Evolutionary conservation across 2,797 vertebrate species (phyloP).

Genomic region (Pristis pectinata): DNA sequence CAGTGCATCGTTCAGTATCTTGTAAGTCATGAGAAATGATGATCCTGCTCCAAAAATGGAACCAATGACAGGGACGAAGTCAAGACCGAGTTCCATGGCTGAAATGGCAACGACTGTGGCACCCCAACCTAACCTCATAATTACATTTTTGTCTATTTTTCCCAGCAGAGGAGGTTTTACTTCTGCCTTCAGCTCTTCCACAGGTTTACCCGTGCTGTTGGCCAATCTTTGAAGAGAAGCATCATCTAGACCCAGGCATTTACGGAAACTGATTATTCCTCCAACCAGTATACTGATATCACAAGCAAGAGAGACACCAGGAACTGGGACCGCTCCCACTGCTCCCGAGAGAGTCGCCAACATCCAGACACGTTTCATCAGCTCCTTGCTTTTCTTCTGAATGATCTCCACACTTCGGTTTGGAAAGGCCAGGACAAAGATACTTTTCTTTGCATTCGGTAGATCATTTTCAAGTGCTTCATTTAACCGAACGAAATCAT

Average conservation of each 20-base stretch:
- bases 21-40: slow-evolving; percentile 40
- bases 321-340: background rate
- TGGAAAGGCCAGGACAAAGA: background rate
- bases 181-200: background rate
- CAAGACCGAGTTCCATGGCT: fast-evolving
- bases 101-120: fast-evolving
- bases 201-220: background rate
- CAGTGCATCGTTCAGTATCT: slow-evolving; percentile 38
- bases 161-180: background rate
- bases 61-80: background rate
- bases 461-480: background rate
- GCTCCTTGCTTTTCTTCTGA: background rate
- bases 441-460: background rate
- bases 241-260: background rate
- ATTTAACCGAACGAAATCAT: slow-evolving; percentile 34
- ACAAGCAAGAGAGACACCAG: background rate
- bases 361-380: background rate
- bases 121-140: background rate
- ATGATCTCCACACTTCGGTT: background rate
- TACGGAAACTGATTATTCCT: background rate
- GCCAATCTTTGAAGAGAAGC: background rate
- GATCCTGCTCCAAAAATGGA: slow-evolving; percentile 16
- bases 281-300: background rate
- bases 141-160: background rate
- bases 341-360: background rate